Percentiles rank a stretch among this genome's conserved stretches.
Conservation (phyloP, 2,888 invertebrate genomes). For the Augiades crinisus region DNA sequence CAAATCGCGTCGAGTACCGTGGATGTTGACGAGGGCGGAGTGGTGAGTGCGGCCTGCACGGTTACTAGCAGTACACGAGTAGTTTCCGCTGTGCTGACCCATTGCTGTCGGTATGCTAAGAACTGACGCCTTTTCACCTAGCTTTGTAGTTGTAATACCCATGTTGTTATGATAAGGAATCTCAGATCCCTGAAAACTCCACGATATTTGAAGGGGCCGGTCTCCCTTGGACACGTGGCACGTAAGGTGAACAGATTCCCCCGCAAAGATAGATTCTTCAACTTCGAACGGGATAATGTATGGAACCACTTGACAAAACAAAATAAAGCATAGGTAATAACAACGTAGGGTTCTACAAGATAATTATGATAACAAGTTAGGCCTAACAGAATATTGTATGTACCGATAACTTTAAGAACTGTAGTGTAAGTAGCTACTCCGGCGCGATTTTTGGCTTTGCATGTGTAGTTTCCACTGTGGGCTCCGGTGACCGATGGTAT, state of each 20-base stretch:
- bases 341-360: slow-evolving; percentile 28
- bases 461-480: slow-evolving; percentile 82
- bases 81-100: slow-evolving; percentile 83
- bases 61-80: slow-evolving; percentile 84
- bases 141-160: slow-evolving; percentile 77
- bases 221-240: slow-evolving; percentile 87
- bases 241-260: slow-evolving; percentile 84
- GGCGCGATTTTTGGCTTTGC: slow-evolving; percentile 78
- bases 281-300: slow-evolving; percentile 86
- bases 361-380: slow-evolving; percentile 24
- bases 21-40: slow-evolving; percentile 81
- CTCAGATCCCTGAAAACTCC: slow-evolving; percentile 85
- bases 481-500: slow-evolving; percentile 73
- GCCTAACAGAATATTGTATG: slow-evolving; percentile 21
- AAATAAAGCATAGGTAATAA: slow-evolving; percentile 36
- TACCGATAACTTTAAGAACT: slow-evolving; percentile 78
- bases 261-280: slow-evolving; percentile 85
- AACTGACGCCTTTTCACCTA: slow-evolving; percentile 79
- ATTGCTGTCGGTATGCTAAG: slow-evolving; percentile 81
- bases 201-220: slow-evolving; percentile 85
- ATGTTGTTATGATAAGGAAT: slow-evolving; percentile 79
- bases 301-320: slow-evolving; percentile 69
- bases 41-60: slow-evolving; percentile 79
- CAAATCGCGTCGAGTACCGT: slow-evolving; percentile 77
- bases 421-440: slow-evolving; percentile 75